Conservation (phyloP, 2,888 invertebrate species). For the Anorthoa munda region DNA sequence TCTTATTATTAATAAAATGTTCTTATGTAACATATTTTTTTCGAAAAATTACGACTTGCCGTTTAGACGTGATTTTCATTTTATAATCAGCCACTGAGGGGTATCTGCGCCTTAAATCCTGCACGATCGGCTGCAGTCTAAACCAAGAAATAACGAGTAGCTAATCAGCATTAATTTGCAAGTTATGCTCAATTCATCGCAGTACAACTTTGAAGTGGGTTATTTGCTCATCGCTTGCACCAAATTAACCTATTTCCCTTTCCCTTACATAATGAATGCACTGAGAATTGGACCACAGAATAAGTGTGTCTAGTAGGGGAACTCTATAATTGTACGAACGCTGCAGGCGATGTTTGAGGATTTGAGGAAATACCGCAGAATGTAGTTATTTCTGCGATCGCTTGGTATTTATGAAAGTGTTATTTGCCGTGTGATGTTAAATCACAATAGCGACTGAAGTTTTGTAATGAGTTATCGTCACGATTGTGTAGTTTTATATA, state of each 20-base stretch:
- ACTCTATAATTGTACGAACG: not conserved
- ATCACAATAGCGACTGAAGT: not conserved
- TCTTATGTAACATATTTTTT: too few relatives aligned
- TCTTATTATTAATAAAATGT: too few relatives aligned
- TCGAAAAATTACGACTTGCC: too few relatives aligned
- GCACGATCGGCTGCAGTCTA: not conserved
- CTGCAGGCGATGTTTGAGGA: not conserved
- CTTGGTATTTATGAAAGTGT: not conserved
- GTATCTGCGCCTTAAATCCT: too few relatives aligned
- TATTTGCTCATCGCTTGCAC: not conserved
- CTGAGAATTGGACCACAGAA: not conserved
- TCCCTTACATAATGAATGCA: not conserved
- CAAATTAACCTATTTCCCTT: conserved; percentile 14
- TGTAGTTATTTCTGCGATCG: not conserved
- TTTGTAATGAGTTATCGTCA: not conserved
- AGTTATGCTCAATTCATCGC: not conserved
- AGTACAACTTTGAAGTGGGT: not conserved
- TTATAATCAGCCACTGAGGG: too few relatives aligned
- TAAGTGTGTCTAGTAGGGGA: not conserved
- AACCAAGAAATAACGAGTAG: not conserved
- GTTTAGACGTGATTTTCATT: too few relatives aligned
- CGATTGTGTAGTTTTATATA: too few relatives aligned
- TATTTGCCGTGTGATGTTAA: not conserved
- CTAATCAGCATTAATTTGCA: not conserved
- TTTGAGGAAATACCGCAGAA: not conserved